Base-by-base conservation (phyloP, 1,140 invertebrate species). In the Pollicipes pollicipes region DNA sequence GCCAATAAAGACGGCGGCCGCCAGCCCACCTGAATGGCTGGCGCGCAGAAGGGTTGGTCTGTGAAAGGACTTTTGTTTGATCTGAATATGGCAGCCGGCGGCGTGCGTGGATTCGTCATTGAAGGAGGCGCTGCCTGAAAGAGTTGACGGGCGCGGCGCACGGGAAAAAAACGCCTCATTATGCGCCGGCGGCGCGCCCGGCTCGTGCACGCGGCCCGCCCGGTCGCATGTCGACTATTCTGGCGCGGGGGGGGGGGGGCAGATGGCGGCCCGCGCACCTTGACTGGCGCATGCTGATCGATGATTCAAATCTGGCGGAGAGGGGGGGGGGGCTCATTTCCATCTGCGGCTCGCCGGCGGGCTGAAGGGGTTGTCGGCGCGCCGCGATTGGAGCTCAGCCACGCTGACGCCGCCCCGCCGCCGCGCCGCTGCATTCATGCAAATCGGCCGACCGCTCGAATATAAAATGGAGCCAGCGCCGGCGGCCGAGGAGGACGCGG, bases 51-150 rank as follows among this genome's bases (percentile, higher is more conserved):
- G 45, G 45, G 45, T 58, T 58, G 45, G 45, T 21, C 45, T 21
- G 45, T 58, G 45, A 58, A 58, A 58, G 45, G 45, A 58, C 45
- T 24, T 58, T 58, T 58, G 45, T 58, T 58, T 58, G 45, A 58
- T 58, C 45, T 58, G 45, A 58, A 58, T 58, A 58, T 58, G 45
- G 45, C 45, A 58, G 45, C 45, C 45, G 45, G 45, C 45, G 45
- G 2, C 2, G 45, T 21, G 45, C 45, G 45, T 58, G 45, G 45
- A 58, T 58, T 58, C 45, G 45, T 58, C 45, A 58, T 58, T 58
- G 45, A 58, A 58, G 45, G 45, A 58, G 45, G 45, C 45, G 45
- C 45, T 21, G 21, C 13, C 45, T 58, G 45, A 58, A 58, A 58
- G 45, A 21, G 45, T 58, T 10, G 45, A 58, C 45, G 45, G 13